Percentiles rank a stretch among this genome's conserved stretches.
Conservation (phyloP, 2,113 vertebrate genomes). For the Hemiprocne comata region DNA sequence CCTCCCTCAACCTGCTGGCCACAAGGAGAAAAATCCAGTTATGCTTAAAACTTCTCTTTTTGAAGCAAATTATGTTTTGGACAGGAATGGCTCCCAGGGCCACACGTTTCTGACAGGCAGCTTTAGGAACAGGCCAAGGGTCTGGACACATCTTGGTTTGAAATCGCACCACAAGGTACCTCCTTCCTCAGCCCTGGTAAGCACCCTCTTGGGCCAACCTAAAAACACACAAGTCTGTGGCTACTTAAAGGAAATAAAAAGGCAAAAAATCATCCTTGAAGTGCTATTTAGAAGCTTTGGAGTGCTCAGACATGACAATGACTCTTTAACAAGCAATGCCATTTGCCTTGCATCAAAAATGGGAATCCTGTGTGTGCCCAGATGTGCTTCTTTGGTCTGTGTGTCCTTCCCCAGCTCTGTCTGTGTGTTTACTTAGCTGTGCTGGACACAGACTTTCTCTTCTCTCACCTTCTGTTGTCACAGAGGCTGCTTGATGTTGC, state of each 20-base stretch:
- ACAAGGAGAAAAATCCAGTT: not conserved
- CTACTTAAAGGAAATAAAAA: not conserved
- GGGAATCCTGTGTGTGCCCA: not conserved
- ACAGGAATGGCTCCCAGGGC: not conserved
- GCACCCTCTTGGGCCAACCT: not conserved
- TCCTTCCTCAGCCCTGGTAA: not conserved
- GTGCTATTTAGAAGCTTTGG: not conserved
- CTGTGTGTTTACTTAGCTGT: not conserved
- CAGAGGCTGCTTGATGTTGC: not conserved
- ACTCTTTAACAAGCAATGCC: not conserved
- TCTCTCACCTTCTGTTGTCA: not conserved
- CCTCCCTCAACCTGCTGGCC: too few species aligned
- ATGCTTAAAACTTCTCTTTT: not conserved
- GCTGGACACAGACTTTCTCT: not conserved
- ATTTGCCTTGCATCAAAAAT: not conserved
- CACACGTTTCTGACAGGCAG: fast-evolving
- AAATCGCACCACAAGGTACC: not conserved
- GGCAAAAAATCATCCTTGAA: not conserved
- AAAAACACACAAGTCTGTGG: not conserved
- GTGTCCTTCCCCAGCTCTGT: not conserved
- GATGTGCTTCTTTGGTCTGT: not conserved
- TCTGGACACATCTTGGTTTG: fast-evolving
- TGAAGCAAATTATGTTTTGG: not conserved
- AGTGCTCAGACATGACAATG: not conserved
- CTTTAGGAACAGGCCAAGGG: not conserved